A percentile compares a stretch with the other conserved stretches of the same genome.
Conservation (phyloP, 2,113 vertebrate species). For the Marmota flaviventris region DNA sequence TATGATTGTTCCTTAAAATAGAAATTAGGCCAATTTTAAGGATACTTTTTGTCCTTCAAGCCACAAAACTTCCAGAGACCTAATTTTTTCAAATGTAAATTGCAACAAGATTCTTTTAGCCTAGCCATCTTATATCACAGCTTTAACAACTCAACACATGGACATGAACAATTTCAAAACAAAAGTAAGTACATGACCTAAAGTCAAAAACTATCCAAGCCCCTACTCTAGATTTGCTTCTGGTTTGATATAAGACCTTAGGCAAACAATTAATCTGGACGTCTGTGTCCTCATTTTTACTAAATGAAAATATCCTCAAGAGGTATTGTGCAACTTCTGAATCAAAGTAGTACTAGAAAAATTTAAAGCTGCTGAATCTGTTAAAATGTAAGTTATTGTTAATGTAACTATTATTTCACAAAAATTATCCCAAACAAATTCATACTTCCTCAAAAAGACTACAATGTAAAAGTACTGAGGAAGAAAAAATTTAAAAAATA, state of each 20-base stretch:
- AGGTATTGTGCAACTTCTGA: constrained; percentile 24
- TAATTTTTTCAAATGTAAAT: constrained; percentile 70
- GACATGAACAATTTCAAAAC: constrained; percentile 53
- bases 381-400: constrained; percentile 52
- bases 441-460: constrained; percentile 41
- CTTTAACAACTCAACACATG: constrained; percentile 44
- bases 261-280: constrained; percentile 74
- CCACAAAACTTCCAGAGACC: constrained; percentile 36
- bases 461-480: background rate
- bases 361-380: background rate
- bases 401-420: constrained; percentile 36
- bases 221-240: constrained; percentile 72
- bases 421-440: constrained; percentile 62
- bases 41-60: constrained; percentile 29
- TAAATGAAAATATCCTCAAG: constrained; percentile 62
- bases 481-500: background rate
- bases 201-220: constrained; percentile 66
- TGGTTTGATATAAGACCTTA: constrained; percentile 62
- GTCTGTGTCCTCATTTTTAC: constrained; percentile 77
- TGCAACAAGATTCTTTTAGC: constrained; percentile 13
- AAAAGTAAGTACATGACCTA: constrained; percentile 74
- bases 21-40: constrained; percentile 53
- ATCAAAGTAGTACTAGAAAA: background rate
- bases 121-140: background rate
- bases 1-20: background rate